phyloP scores from a whole-genome alignment of 2,888 invertebrate species.

The Ennomos quercinarius region DNA sequence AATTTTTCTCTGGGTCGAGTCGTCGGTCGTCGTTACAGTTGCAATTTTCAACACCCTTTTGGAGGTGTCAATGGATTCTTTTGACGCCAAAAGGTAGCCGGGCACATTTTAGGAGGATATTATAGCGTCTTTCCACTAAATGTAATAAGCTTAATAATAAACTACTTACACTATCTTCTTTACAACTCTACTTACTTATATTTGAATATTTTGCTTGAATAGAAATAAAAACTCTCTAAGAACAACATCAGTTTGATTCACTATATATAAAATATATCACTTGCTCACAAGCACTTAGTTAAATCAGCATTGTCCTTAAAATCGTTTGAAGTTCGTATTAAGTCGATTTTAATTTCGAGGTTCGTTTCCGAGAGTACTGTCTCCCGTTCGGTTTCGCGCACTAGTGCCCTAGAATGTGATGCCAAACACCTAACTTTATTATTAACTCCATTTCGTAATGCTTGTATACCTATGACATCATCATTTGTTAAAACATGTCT shows the following conservation, averaged over 20 bases:
- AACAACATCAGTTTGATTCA: too few species aligned
- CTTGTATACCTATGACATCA: slow-evolving; percentile 69
- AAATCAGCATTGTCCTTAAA: slow-evolving; percentile 9
- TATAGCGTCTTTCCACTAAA: too few species aligned
- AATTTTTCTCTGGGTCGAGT: too few species aligned
- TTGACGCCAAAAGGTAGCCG: too few species aligned
- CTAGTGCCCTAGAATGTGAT: slow-evolving; percentile 66
- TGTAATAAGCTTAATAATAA: too few species aligned
- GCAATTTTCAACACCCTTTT: too few species aligned
- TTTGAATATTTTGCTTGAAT: not conserved
- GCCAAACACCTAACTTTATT: slow-evolving; percentile 72
- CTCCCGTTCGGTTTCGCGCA: slow-evolving; percentile 55
- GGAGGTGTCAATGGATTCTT: too few species aligned
- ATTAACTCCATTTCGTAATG: slow-evolving; percentile 73
- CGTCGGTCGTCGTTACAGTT: too few species aligned
- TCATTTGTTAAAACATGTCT: slow-evolving; percentile 59
- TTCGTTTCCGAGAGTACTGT: slow-evolving; percentile 45
- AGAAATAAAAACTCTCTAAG: too few species aligned
- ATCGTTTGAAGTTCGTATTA: slow-evolving; percentile 37
- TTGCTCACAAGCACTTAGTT: slow-evolving; percentile 16
- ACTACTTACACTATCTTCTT: not conserved
- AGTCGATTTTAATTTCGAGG: slow-evolving; percentile 28
- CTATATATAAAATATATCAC: slow-evolving; percentile 11
- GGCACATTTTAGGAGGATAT: too few species aligned
- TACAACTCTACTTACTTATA: slow-evolving; percentile 5